Conservation (phyloP, 2,113 vertebrate genomes). For the Ptilonorhynchus violaceus region DNA sequence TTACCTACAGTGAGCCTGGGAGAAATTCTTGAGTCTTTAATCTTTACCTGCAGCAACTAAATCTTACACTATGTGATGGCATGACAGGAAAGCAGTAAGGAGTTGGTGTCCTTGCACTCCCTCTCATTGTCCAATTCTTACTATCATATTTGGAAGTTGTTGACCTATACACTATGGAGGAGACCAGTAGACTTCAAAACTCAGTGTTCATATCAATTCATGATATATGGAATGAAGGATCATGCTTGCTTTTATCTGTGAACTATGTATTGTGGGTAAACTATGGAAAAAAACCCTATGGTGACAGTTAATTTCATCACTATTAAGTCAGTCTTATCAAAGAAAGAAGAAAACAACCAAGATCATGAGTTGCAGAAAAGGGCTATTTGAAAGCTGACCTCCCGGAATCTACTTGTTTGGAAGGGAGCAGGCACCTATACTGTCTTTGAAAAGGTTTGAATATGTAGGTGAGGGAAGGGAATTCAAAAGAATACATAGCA, state of each 20-base stretch:
- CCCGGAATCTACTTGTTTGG: not conserved
- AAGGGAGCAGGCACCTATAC: not conserved
- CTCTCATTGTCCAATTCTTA: not conserved
- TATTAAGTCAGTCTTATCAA: not conserved
- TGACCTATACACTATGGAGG: not conserved
- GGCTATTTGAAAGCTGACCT: not conserved
- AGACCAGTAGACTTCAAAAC: not conserved
- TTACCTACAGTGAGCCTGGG: not conserved
- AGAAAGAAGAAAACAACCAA: not conserved
- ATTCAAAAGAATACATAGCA: not conserved
- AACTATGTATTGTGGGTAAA: not conserved
- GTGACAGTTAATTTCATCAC: not conserved
- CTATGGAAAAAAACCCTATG: not conserved
- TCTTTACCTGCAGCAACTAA: not conserved
- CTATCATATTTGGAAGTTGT: not conserved
- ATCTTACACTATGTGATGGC: not conserved
- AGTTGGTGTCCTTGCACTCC: not conserved
- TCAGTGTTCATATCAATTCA: not conserved
- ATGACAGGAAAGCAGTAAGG: not conserved
- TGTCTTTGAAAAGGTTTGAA: not conserved
- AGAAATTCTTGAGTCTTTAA: not conserved
- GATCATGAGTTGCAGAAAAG: accelerated
- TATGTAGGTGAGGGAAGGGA: not conserved
- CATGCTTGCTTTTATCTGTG: not conserved
- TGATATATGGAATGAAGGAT: not conserved